Evolutionary conservation across 2,797 vertebrate species (phyloP), one percentile per base, ranked within the genome.

Genomic region (Champsocephalus gunnari): DNA sequence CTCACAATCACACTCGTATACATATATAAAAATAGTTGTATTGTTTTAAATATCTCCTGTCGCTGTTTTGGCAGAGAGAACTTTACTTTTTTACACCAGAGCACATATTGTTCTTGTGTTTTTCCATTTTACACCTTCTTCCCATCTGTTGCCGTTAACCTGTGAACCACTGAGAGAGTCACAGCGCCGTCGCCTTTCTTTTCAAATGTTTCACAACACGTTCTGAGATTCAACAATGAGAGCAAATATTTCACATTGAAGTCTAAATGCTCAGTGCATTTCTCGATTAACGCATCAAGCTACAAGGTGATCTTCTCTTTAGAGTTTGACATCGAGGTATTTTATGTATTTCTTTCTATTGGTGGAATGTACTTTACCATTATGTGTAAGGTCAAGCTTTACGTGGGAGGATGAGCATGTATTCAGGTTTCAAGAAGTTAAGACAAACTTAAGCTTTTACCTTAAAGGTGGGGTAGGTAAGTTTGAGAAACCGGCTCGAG

Each of bases 111-210:
- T 21, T 14, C 9, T 57, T 13, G 12, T 60, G 17, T 69, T 74
- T 70, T 63, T 59, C 55, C 75, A 64, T 81, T 72, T 19, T 45
- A 41, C 45, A 51, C 67, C 59, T 43, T 51, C 17, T 71, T n/a
- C 28, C 61, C 70, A 77, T 87, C 77, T 81, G 69, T 59, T 80
- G 49, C 21, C 45, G 49, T 71, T 70, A 77, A 83, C 76, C 73
- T 75, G 49, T 32, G 49, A 74, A 47, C 24, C 59, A 58, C 28
- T 32, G 51, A 61, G 53, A 61, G 53, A 57, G 50, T 56, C 67
- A 44, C 54, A 72, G 59, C 7, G 0, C 69, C 78, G 48, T 64
- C 24, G 7, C 50, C n/a, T 12, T 11, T 61, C 14, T 48, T 57
- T 66, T 43, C 21, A 71, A 59, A 57, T 62, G 47, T 57, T 74